Conservation (phyloP, 2,797 vertebrate species). For the Lepilemur ruficaudatus region DNA sequence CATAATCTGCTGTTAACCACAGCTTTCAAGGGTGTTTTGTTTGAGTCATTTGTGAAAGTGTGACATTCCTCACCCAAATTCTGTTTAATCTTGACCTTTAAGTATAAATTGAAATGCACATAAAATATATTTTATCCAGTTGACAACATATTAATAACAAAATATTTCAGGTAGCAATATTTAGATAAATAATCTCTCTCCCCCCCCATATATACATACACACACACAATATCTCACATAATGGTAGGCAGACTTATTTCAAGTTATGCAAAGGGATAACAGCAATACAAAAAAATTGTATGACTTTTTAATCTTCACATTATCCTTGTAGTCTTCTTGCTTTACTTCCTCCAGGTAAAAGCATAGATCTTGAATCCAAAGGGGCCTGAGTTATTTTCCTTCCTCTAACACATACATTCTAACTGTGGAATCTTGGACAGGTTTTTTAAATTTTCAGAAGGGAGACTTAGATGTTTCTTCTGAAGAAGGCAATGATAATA, state of each 20-base stretch:
- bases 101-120: constrained; percentile 9
- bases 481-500: neutral
- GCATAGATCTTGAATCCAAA: neutral
- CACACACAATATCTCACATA: neutral
- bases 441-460: neutral
- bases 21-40: neutral
- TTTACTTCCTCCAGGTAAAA: neutral
- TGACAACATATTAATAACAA: neutral
- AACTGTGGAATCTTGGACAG: neutral
- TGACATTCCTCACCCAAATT: neutral
- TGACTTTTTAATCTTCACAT: neutral
- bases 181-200: neutral
- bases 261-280: neutral
- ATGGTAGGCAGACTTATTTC: neutral
- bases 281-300: neutral
- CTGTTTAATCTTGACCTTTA: constrained; percentile 45
- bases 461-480: neutral
- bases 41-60: neutral
- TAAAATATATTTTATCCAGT: neutral
- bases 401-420: neutral
- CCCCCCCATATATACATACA: neutral
- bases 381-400: neutral
- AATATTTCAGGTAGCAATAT: constrained; percentile 6
- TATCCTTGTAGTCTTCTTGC: neutral
- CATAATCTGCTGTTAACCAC: neutral